phyloP scores from a whole-genome alignment of 1,140 invertebrate species.

The Delia radicum region DNA sequence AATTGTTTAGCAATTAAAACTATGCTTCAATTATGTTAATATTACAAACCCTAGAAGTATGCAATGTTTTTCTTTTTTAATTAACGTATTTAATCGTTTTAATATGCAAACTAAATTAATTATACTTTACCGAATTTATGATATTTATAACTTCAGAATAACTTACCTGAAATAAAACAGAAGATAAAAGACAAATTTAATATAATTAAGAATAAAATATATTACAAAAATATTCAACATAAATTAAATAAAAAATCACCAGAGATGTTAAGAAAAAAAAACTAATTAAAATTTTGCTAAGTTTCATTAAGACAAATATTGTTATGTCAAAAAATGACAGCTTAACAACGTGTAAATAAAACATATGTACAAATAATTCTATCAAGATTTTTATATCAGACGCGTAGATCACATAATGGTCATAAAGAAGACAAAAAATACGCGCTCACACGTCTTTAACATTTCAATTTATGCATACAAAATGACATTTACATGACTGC shows the following conservation, averaged over 20 bases:
- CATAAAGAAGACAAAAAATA: neutral
- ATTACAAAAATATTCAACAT: neutral
- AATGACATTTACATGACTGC: neutral
- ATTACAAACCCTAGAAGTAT: neutral
- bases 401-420: neutral
- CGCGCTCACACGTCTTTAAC: neutral
- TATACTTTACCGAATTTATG: neutral
- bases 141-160: neutral
- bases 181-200: neutral
- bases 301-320: neutral
- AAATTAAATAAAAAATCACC: too few species aligned
- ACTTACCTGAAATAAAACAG: neutral
- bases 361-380: neutral
- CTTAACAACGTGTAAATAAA: neutral
- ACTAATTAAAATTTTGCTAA: neutral
- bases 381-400: neutral
- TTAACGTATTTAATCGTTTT: too few species aligned
- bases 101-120: too few species aligned
- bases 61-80: neutral
- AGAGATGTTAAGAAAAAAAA: neutral
- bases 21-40: neutral
- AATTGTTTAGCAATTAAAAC: neutral
- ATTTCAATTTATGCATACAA: neutral
- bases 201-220: neutral
- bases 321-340: neutral